Conservation (phyloP, 2,888 invertebrate species). For the Camptogramma bilineatum region DNA sequence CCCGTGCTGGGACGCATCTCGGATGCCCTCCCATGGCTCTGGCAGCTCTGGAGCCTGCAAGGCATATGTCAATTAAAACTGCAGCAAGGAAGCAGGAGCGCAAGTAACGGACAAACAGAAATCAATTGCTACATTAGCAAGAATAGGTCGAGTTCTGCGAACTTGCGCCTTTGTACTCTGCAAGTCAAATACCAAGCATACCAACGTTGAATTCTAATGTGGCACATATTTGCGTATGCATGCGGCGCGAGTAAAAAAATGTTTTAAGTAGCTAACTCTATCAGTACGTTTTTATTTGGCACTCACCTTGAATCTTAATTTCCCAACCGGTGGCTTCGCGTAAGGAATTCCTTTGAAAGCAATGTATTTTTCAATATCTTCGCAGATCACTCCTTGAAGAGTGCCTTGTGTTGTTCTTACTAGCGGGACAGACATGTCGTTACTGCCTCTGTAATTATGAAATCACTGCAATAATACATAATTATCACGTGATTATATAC, state of each 20-base stretch:
- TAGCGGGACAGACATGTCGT: constrained; percentile 54
- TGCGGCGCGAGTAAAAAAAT: constrained; percentile 53
- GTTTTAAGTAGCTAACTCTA: constrained; percentile 49
- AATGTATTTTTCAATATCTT: constrained; percentile 62
- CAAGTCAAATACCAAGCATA: constrained; percentile 44
- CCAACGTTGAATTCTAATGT: constrained; percentile 55
- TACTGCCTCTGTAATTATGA: constrained; percentile 48
- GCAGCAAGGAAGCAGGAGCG: background rate
- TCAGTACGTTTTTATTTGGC: constrained; percentile 48
- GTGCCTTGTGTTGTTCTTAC: constrained; percentile 67
- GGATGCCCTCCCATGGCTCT: constrained; percentile 69
- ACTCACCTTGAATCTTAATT: constrained; percentile 86
- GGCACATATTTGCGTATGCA: constrained; percentile 46
- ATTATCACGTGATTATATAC: constrained; percentile 14
- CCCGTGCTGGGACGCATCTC: constrained; percentile 72
- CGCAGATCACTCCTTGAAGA: constrained; percentile 65
- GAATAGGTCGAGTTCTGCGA: constrained; percentile 27
- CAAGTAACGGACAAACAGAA: constrained; percentile 5
- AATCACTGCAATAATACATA: constrained; percentile 21
- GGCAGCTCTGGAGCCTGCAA: constrained; percentile 75
- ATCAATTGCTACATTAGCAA: constrained; percentile 6
- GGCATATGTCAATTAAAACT: background rate
- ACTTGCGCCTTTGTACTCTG: constrained; percentile 39
- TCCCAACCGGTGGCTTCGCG: constrained; percentile 84
- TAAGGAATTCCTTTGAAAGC: constrained; percentile 86